Evolutionary conservation across 92 coral and sea anemone species (phyloP), one percentile per base, ranked within the genome.

Genomic region (Desmophyllum pertusum): DNA sequence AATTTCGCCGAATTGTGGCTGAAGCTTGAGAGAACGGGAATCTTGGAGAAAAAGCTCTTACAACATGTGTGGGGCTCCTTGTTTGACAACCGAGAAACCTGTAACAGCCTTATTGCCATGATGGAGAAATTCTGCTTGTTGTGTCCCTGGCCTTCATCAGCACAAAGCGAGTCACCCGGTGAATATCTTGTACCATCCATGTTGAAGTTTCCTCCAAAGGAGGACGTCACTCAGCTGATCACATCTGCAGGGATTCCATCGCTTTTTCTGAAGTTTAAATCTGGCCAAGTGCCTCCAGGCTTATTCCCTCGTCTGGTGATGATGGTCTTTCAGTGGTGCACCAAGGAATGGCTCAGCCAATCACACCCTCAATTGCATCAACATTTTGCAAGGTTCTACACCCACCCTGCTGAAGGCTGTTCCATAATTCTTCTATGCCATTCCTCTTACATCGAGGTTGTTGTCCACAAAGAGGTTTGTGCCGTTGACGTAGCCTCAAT

Each of bases 1-100:
- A 29, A 64, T 30, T 29, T 29, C 7, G 0, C 3, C 0, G 8
- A 33, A 15, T 3, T 14, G 0, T 64, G 70, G 70, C 8, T 29
- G 8, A 64, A 64, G 70, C 70, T 64, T 33, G 70, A 64, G 70
- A 29, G 17, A 33, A 64, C 21, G 37, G 70, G 70, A 64, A 64
- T 64, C 8, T 64, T 64, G 70, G 70, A 64, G 1, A 19, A 33
- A 17, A 10, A 18, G 0, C 70, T 64, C 21, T 64, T 64, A 29
- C 0, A 64, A 6, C 38, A 64, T 4, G 19, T 64, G 23, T 64
- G 70, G 70, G 23, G 38, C 3, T 40, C 70, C 5, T 11, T 64
- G 6, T 14, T 64, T 33, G 41, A 64, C 21, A 30, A 4, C 15
- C 6, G 23, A 29, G 70, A 64, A 33, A 64, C 68, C 4, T 63